A percentile compares a stretch with the other conserved stretches of the same genome.
These are phyloP conservation scores for Physella acuta DNA, from an alignment of 1,140 invertebrate species.

Conservation along the genomic window DNA sequence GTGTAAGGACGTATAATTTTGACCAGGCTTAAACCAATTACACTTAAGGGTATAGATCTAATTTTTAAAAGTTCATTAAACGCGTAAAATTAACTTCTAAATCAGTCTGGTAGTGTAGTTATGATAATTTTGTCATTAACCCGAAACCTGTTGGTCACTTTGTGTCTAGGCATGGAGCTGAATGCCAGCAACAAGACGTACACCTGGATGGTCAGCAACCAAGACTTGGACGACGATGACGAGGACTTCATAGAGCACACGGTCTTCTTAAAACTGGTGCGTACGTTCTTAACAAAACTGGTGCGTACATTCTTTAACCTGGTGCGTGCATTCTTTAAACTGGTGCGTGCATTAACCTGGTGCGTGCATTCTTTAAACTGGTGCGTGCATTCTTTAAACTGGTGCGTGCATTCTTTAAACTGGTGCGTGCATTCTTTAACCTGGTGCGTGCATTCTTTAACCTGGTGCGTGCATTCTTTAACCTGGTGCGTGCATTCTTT, in stretches of 20 bases:
- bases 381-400: neutral
- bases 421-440: neutral
- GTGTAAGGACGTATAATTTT: too few species aligned
- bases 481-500: neutral
- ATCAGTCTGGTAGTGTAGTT: too few species aligned
- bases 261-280: neutral
- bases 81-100: too few species aligned
- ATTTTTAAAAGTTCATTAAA: too few species aligned
- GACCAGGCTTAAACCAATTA: too few species aligned
- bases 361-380: neutral
- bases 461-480: neutral
- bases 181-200: neutral
- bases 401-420: neutral
- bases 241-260: constrained; percentile 13
- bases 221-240: constrained; percentile 6
- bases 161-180: neutral
- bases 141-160: too few species aligned
- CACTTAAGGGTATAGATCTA: too few species aligned
- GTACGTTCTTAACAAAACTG: neutral
- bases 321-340: too few species aligned
- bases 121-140: too few species aligned
- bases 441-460: neutral
- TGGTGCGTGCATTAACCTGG: neutral
- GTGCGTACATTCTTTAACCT: too few species aligned
- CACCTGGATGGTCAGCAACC: neutral